Evolutionary conservation across 2,113 vertebrate genomes (phyloP).

Genomic region (Numida meleagris): DNA sequence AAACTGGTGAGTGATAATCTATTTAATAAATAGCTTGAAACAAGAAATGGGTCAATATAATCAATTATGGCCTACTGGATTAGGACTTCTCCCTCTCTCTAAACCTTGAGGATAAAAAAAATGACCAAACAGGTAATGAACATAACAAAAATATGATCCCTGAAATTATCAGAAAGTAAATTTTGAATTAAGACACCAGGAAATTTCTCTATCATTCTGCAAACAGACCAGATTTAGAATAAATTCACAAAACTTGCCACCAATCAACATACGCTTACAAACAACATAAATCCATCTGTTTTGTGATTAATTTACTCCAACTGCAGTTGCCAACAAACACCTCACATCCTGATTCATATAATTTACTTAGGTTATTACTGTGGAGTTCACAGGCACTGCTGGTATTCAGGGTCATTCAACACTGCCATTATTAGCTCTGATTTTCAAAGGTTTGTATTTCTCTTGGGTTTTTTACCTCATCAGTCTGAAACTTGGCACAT

Average conservation of each 20-base stretch:
- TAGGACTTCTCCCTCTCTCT: neutral
- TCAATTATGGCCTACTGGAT: slow-evolving; percentile 61
- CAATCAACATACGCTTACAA: slow-evolving; percentile 21
- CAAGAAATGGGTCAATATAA: slow-evolving; percentile 41
- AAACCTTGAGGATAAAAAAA: slow-evolving; percentile 59
- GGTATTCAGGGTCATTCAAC: neutral
- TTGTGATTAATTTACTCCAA: slow-evolving; percentile 7
- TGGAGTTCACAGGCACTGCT: neutral
- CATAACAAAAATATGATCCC: slow-evolving; percentile 68
- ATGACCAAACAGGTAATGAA: slow-evolving; percentile 17
- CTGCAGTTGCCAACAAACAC: neutral
- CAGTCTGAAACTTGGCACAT: neutral
- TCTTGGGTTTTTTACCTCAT: neutral
- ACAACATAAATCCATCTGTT: neutral
- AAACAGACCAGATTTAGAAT: slow-evolving; percentile 29
- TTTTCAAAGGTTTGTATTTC: slow-evolving; percentile 28
- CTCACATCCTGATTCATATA: neutral
- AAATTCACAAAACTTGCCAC: neutral
- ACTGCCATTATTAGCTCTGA: neutral
- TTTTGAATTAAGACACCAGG: slow-evolving; percentile 46
- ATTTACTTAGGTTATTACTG: neutral
- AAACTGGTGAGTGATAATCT: slow-evolving; percentile 61
- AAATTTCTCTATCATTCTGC: slow-evolving; percentile 46
- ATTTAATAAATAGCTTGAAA: slow-evolving; percentile 66
- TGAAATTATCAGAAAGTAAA: slow-evolving; percentile 53